phyloP scores from a whole-genome alignment of 2,797 vertebrate genomes.

The Erethizon dorsatum region DNA sequence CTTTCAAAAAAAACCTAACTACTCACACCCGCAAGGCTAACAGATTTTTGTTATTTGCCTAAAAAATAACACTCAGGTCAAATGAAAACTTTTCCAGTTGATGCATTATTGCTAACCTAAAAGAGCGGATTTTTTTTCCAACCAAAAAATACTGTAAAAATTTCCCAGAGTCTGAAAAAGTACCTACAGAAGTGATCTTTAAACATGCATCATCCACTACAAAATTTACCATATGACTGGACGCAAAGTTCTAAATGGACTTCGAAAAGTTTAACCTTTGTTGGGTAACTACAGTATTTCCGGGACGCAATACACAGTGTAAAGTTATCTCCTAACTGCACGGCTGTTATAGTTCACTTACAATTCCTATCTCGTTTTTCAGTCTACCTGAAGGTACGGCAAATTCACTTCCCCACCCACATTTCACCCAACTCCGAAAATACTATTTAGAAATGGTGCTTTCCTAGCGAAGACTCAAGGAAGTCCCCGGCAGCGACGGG shows the following conservation, averaged over 20 bases:
- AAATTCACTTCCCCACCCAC: neutral
- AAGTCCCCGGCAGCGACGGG: constrained; percentile 8
- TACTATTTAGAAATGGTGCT: neutral
- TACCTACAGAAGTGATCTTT: constrained; percentile 29
- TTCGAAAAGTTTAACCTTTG: neutral
- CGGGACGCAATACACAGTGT: neutral
- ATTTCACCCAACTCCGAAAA: constrained; percentile 31
- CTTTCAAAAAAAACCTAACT: neutral
- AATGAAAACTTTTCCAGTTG: neutral
- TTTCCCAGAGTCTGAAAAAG: constrained; percentile 60
- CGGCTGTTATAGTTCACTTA: neutral
- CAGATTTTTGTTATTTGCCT: constrained; percentile 14
- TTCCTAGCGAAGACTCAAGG: constrained; percentile 11
- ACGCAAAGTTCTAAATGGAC: neutral
- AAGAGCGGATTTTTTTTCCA: neutral
- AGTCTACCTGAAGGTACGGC: neutral
- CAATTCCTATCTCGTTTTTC: neutral
- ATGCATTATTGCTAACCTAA: neutral
- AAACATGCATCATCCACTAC: neutral
- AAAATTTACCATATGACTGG: neutral
- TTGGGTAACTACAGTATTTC: neutral
- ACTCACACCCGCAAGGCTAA: neutral
- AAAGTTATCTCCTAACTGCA: neutral
- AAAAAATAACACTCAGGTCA: constrained; percentile 1
- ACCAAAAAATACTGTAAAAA: constrained; percentile 52